Conservation (phyloP, 2,888 invertebrate species). For the Amblyteles armatorius region DNA sequence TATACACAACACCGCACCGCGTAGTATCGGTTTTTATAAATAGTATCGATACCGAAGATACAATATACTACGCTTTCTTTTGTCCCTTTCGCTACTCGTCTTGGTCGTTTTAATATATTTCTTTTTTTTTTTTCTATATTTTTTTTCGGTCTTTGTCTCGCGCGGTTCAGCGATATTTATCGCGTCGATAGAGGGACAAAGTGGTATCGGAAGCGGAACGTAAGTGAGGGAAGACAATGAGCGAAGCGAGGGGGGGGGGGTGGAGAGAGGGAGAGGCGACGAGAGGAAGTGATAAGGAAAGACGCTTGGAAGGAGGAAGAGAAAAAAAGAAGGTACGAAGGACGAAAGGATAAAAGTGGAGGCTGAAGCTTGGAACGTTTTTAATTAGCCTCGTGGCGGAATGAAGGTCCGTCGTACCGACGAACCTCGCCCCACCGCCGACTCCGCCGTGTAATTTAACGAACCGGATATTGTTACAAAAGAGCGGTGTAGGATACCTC, state of each 20-base stretch:
- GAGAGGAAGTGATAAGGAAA: constrained; percentile 44
- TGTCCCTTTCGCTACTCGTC: constrained; percentile 7
- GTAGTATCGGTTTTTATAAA: constrained; percentile 16
- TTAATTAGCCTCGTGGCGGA: constrained; percentile 72
- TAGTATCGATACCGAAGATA: constrained; percentile 26
- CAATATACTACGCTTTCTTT: constrained; percentile 12
- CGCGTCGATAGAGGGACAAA: constrained; percentile 56
- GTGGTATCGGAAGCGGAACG: constrained; percentile 65
- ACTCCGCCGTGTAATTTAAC: constrained; percentile 68
- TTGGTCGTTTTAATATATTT: background rate
- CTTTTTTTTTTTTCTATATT: background rate
- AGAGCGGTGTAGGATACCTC: constrained; percentile 46
- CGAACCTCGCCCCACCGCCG: constrained; percentile 19
- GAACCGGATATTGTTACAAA: constrained; percentile 67
- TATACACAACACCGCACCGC: background rate
- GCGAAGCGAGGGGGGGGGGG: constrained; percentile 22
- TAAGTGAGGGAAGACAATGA: constrained; percentile 56
- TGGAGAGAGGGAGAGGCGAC: background rate
- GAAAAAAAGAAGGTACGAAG: constrained; percentile 34
- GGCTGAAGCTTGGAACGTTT: constrained; percentile 66
- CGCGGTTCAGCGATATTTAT: constrained; percentile 56
- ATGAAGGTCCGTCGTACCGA: constrained; percentile 66
- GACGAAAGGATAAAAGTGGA: constrained; percentile 57
- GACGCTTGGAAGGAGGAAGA: constrained; percentile 27
- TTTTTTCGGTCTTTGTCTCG: constrained; percentile 28